Evolutionary conservation across 1,140 invertebrate species (phyloP).

Genomic region (Gryllus bimaculatus): DNA sequence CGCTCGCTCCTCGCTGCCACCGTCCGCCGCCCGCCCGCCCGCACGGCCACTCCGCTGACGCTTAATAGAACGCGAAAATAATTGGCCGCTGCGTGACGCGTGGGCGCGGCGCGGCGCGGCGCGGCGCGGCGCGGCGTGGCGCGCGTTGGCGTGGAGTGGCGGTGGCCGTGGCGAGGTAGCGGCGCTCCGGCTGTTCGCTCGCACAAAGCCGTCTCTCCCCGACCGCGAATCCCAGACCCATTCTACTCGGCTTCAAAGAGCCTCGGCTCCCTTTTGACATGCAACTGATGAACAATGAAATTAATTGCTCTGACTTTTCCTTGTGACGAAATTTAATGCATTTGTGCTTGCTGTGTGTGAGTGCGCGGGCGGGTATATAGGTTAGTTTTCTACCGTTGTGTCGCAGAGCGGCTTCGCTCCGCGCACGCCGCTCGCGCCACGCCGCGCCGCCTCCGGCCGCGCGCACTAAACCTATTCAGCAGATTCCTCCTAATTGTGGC

Average conservation of each 20-base stretch:
- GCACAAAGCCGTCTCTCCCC: background rate
- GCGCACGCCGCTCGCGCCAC: no score
- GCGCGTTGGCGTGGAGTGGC: no score
- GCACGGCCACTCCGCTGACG: no score
- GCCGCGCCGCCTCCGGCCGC: background rate
- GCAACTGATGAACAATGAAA: slow-evolving; percentile 15
- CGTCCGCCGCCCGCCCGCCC: no score
- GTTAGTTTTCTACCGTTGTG: slow-evolving; percentile 8
- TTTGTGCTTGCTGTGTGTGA: slow-evolving; percentile 7
- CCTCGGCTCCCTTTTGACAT: background rate
- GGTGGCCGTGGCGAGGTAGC: no score
- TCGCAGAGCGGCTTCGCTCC: background rate
- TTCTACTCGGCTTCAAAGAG: slow-evolving; percentile 11
- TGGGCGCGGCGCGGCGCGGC: no score
- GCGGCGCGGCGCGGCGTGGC: no score
- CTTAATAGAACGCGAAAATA: no score
- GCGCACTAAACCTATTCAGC: slow-evolving; percentile 3
- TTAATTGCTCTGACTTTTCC: slow-evolving; percentile 14
- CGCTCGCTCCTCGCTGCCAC: no score
- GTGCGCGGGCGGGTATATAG: background rate
- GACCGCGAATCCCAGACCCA: slow-evolving; percentile 11
- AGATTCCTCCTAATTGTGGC: slow-evolving; percentile 13
- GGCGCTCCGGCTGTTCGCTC: background rate
- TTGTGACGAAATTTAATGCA: slow-evolving; percentile 17
- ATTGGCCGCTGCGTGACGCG: no score